phyloP scores from a whole-genome alignment of 2,888 invertebrate genomes.

The Drosophila koepferae region DNA sequence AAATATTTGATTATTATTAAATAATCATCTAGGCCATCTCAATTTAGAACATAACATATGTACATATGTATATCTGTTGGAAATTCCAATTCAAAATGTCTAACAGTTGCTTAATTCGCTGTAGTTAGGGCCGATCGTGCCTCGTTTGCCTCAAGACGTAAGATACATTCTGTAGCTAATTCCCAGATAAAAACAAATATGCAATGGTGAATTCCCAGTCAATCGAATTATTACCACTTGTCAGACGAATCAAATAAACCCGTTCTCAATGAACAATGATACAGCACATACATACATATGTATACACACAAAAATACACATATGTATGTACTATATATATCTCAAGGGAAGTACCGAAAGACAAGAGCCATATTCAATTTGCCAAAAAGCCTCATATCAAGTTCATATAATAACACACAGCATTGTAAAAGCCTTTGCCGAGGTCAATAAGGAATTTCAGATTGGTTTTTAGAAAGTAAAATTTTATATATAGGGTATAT shows the following conservation, averaged over 20 bases:
- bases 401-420: neutral
- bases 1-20: neutral
- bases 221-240: neutral
- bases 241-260: conserved; percentile 12
- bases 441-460: neutral
- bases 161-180: neutral
- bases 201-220: conserved; percentile 1
- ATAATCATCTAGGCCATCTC: neutral
- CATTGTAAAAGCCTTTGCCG: conserved; percentile 5
- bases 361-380: conserved; percentile 9
- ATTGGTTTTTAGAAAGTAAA: neutral
- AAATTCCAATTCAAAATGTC: neutral
- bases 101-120: neutral
- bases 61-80: neutral
- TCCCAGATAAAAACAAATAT: neutral
- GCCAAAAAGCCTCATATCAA: conserved; percentile 17
- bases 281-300: neutral
- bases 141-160: neutral
- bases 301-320: too few species aligned
- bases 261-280: neutral
- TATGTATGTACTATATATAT: neutral
- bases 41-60: neutral
- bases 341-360: conserved; percentile 12
- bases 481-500: neutral
- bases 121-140: neutral